A percentile compares a stretch with the other conserved stretches of the same genome.
Evolutionary conservation across 2,797 vertebrate species (phyloP).

Genomic region (Pangasius sanitwongsei): DNA sequence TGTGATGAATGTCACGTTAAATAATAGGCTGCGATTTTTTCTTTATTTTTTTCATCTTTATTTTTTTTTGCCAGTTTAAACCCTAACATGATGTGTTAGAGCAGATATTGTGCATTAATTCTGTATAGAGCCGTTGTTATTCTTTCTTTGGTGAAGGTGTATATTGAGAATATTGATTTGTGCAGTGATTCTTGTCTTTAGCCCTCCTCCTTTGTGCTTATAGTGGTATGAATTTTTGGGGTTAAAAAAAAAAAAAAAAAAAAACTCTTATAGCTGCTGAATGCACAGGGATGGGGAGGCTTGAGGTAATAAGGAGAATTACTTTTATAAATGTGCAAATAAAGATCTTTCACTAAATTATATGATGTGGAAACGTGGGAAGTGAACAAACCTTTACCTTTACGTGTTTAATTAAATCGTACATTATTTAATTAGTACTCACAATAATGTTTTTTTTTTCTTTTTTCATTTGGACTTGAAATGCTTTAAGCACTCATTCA

Average conservation of each 20-base stretch:
- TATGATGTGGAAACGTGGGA: conserved; percentile 31
- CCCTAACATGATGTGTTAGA: conserved; percentile 69
- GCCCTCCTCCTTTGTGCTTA: conserved; percentile 51
- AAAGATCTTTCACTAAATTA: conserved; percentile 89
- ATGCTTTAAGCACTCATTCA: not conserved
- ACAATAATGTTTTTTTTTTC: not conserved
- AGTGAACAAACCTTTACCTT: conserved; percentile 13
- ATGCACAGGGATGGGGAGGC: conserved; percentile 62
- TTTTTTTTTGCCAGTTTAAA: conserved; percentile 58
- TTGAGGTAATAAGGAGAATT: conserved; percentile 77
- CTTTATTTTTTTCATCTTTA: not conserved
- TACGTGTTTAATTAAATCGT: conserved; percentile 10
- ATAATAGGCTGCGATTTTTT: conserved; percentile 22
- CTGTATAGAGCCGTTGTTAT: conserved; percentile 80
- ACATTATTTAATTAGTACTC: not conserved
- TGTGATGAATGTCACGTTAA: conserved; percentile 32
- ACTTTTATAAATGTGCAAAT: conserved; percentile 95
- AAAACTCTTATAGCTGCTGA: conserved; percentile 62
- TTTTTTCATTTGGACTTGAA: not conserved
- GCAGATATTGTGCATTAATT: conserved; percentile 73
- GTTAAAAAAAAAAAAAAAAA: conserved; percentile 58
- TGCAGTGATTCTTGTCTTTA: conserved; percentile 83
- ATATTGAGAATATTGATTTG: conserved; percentile 94
- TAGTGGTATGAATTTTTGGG: conserved; percentile 58
- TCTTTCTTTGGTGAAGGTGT: conserved; percentile 89